Evolutionary conservation across 2,797 vertebrate genomes (phyloP).

Genomic region (Taeniopygia guttata): DNA sequence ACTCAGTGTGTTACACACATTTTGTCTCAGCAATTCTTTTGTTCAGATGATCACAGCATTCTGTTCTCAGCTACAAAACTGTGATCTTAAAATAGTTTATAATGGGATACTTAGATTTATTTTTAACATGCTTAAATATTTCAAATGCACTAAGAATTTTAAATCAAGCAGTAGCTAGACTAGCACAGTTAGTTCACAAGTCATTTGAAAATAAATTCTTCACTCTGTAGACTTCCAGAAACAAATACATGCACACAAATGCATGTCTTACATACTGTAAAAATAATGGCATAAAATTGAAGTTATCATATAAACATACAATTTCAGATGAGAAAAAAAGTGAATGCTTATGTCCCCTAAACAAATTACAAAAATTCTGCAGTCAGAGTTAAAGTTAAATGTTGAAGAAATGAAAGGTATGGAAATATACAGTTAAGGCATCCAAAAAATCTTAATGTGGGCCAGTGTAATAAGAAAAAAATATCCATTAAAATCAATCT

Average conservation of each 20-base stretch:
- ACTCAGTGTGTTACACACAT: neutral
- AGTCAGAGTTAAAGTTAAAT: neutral
- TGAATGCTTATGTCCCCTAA: neutral
- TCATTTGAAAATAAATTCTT: neutral
- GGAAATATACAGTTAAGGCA: neutral
- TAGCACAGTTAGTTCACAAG: neutral
- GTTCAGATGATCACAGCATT: neutral
- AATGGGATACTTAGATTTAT: neutral
- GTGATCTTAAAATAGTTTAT: neutral
- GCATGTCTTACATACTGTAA: neutral
- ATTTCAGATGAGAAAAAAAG: neutral
- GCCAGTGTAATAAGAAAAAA: neutral
- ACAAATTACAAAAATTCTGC: neutral
- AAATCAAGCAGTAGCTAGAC: neutral
- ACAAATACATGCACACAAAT: neutral
- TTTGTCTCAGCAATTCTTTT: neutral
- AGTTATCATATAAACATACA: neutral
- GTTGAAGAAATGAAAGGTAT: neutral
- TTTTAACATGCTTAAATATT: neutral
- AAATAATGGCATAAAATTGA: neutral
- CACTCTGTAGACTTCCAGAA: neutral
- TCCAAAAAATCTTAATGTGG: neutral
- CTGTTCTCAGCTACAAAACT: neutral
- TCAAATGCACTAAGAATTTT: neutral
- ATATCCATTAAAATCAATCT: neutral